Conservation (phyloP, 2,113 vertebrate genomes). For the Antechinus flavipes region DNA sequence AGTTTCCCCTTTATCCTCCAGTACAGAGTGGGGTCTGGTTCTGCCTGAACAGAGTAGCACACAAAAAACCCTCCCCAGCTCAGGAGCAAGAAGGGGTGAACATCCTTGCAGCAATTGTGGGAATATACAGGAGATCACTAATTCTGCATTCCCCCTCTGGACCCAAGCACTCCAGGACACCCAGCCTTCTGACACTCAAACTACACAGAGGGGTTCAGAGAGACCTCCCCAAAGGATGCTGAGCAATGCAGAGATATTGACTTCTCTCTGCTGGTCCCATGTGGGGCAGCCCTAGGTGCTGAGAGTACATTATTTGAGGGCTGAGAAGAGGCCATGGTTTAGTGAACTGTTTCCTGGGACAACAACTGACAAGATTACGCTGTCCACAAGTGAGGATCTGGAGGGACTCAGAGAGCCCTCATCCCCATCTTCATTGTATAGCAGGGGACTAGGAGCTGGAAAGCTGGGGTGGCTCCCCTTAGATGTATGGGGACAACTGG, state of each 20-base stretch:
- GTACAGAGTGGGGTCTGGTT: not conserved
- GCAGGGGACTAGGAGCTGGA: not conserved
- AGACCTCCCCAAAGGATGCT: not conserved
- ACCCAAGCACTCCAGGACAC: not conserved
- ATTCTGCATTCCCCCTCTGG: not conserved
- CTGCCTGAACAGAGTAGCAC: not conserved
- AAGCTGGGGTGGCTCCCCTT: too few species aligned
- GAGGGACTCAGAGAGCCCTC: not conserved
- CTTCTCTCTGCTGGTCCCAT: fast-evolving
- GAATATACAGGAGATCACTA: too few species aligned
- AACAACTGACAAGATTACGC: not conserved
- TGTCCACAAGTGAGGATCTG: not conserved
- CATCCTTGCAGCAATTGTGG: not conserved
- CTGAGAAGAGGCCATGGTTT: not conserved
- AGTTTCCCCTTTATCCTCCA: not conserved
- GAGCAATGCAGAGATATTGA: not conserved
- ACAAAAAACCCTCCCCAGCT: not conserved
- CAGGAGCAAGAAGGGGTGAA: slow-evolving; percentile 29
- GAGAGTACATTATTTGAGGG: not conserved
- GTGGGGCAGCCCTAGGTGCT: not conserved
- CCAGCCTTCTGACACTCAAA: slow-evolving; percentile 42
- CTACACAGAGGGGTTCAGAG: not conserved
- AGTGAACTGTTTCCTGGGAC: not conserved
- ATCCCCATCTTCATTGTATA: not conserved
- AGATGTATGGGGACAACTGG: too few species aligned